Evolutionary conservation across 2,113 vertebrate species (phyloP), one percentile per base, ranked within the genome.

Genomic region (Sorex fumeus): DNA sequence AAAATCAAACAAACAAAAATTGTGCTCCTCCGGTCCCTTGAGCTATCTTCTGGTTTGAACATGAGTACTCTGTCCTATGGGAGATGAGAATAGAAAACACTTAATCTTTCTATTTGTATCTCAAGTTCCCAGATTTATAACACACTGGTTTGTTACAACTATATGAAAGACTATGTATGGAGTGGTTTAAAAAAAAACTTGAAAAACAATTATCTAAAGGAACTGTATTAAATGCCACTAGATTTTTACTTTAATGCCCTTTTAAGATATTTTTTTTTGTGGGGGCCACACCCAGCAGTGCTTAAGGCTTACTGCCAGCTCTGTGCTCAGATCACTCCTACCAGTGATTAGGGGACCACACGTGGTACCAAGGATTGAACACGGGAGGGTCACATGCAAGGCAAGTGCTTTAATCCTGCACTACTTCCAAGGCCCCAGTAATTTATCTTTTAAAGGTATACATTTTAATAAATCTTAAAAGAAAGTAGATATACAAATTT

Each of bases 211-310:
- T 81, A 60, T 21, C 3, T 88, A 77, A 86, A 66, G 43, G 86
- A 83, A 79, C n/a, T 86, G 9, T 88, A 83, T 80, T 88, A 66
- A 57, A 6, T 83, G 90, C 75, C 90, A 84, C 43, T 83, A 88
- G 40, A 16, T 70, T 86, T 91, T 94, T 80, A 90, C 32, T 62
- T 86, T 82, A 80, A 40, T 70, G 57, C 8, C 57, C 76, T 75
- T 91, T 25, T 70, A 62, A 60, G 23, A 60, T 53, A 13, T 53
- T 53, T 53, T 60, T 60, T 23, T 21, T 60, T 19, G 57, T 60
- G 57, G 57, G 57, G 18, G 57, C 21, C 6, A 23, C 57, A 60
- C 57, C 57, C 18, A 60, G 57, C 53, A 60, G 57, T 60, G 69
- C 32, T 71, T 32, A 70, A 34, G 32, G 91, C 57, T 23, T 60